Evolutionary conservation across 2,113 vertebrate genomes (phyloP).

Genomic region (Donacobius atricapilla): DNA sequence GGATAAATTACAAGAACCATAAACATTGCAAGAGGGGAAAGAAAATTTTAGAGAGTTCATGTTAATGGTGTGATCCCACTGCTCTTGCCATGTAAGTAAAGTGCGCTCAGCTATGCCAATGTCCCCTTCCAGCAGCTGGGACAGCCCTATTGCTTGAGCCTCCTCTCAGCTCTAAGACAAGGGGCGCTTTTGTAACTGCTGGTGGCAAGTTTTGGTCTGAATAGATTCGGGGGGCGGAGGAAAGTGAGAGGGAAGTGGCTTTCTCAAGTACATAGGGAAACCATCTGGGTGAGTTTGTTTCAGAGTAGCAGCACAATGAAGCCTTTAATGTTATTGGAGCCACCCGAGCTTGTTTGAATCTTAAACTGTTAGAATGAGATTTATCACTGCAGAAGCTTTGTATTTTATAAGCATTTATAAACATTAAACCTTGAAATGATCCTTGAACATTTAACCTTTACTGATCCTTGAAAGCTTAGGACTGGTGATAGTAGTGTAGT

Average conservation of each 20-base stretch:
- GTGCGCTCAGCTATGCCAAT: neutral
- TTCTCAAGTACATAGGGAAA: neutral
- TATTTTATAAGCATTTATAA: neutral
- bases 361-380: neutral
- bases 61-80: neutral
- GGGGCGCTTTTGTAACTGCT: neutral
- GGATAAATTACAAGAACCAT: neutral
- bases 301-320: neutral
- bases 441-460: neutral
- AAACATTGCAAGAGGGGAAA: neutral
- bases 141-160: neutral
- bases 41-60: neutral
- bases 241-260: too few species aligned
- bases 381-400: neutral
- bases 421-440: neutral
- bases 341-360: neutral
- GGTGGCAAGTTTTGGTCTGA: neutral
- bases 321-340: neutral
- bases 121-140: neutral
- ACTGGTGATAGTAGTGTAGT: too few species aligned
- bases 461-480: neutral
- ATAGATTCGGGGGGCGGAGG: accelerated
- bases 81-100: neutral
- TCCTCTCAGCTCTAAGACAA: neutral
- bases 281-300: neutral